These are phyloP conservation scores for Platysteira castanea DNA, from an alignment of 2,113 vertebrate genomes.

Conservation along the genomic window DNA sequence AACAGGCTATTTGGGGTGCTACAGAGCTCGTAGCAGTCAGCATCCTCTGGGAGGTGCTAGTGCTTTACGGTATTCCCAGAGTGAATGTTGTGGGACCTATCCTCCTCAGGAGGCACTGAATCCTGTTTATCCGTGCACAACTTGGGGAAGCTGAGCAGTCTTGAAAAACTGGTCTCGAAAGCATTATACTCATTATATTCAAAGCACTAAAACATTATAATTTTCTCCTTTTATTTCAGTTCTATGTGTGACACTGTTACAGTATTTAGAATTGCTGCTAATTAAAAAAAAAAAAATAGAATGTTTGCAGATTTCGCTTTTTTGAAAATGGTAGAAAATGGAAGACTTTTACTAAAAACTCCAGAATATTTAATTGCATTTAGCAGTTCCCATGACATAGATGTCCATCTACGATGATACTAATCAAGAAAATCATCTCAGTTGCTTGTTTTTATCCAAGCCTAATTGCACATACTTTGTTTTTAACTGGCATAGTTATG, in stretches of 20 bases:
- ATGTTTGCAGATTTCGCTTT: not conserved
- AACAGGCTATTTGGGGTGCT: not conserved
- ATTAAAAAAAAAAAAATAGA: not conserved
- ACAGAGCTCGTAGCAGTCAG: not conserved
- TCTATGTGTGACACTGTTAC: not conserved
- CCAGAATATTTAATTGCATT: not conserved
- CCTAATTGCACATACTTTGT: not conserved
- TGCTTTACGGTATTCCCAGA: not conserved
- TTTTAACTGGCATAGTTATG: not conserved
- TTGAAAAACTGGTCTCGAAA: not conserved
- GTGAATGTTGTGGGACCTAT: fast-evolving
- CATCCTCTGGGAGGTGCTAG: slow-evolving; percentile 42
- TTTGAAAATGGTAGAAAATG: not conserved
- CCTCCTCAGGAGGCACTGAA: not conserved
- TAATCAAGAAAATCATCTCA: not conserved
- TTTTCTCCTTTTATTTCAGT: not conserved
- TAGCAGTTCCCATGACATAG: not conserved
- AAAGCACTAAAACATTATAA: not conserved
- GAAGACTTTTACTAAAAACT: not conserved
- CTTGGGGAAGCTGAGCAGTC: not conserved
- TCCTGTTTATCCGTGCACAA: not conserved
- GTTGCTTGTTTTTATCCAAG: not conserved
- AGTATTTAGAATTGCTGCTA: not conserved
- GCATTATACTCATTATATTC: not conserved
- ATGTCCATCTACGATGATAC: not conserved